These are phyloP conservation scores for Podargus strigoides DNA, from an alignment of 2,797 vertebrate genomes.

Conservation along the genomic window DNA sequence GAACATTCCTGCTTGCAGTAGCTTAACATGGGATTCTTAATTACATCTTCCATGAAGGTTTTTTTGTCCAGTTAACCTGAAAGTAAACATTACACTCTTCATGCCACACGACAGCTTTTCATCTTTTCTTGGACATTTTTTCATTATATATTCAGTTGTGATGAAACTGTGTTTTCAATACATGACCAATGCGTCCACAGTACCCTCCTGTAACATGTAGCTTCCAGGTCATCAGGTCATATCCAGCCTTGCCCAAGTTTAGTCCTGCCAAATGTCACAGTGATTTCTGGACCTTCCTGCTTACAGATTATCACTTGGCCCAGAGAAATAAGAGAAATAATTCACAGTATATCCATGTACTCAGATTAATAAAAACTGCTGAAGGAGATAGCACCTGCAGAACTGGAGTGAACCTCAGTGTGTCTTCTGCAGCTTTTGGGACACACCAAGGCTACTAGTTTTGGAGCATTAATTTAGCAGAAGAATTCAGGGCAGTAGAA, in stretches of 20 bases:
- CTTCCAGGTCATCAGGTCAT: not conserved
- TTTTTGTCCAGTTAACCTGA: not conserved
- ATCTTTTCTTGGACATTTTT: not conserved
- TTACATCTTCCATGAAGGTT: not conserved
- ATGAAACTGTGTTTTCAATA: not conserved
- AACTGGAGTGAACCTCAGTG: not conserved
- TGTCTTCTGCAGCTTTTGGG: not conserved
- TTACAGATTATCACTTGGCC: not conserved
- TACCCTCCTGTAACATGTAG: not conserved
- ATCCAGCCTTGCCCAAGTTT: not conserved
- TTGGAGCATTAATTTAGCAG: not conserved
- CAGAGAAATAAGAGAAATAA: not conserved
- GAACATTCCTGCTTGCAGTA: not conserved
- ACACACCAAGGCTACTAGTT: not conserved
- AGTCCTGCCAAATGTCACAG: not conserved
- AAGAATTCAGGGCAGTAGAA: not conserved
- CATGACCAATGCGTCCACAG: not conserved
- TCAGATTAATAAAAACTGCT: not conserved
- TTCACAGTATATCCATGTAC: not conserved
- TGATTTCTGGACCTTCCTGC: not conserved
- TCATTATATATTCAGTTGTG: not conserved
- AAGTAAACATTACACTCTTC: not conserved
- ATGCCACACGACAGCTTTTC: not conserved
- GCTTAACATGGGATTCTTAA: not conserved
- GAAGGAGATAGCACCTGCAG: not conserved